Evolutionary conservation across 2,888 invertebrate genomes (phyloP).

Genomic region (Schizaphis graminum): DNA sequence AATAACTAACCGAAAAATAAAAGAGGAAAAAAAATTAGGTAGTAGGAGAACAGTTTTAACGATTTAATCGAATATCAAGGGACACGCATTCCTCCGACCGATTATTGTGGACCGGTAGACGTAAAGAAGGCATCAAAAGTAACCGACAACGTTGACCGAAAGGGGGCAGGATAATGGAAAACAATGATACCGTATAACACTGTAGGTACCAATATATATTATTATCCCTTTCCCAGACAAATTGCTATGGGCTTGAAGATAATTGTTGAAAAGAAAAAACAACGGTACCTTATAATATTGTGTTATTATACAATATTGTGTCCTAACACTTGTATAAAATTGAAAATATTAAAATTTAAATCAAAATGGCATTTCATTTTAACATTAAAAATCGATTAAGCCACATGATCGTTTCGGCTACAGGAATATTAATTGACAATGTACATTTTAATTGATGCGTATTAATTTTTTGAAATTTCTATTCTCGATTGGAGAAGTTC

Average conservation of each 20-base stretch:
- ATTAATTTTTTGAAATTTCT: neutral
- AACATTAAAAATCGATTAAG: neutral
- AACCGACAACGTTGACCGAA: slow-evolving; percentile 44
- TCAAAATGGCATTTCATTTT: neutral
- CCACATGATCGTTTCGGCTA: neutral
- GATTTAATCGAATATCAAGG: slow-evolving; percentile 62
- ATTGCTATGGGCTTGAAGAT: neutral
- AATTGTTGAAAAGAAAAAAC: slow-evolving; percentile 22
- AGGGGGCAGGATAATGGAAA: slow-evolving; percentile 46
- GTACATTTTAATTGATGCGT: neutral
- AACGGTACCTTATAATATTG: neutral
- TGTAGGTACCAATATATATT: slow-evolving; percentile 30
- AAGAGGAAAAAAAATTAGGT: slow-evolving; percentile 3
- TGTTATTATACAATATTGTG: neutral
- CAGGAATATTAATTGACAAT: neutral
- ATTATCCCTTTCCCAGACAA: slow-evolving; percentile 24
- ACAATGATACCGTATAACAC: slow-evolving; percentile 42
- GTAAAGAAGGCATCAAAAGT: slow-evolving; percentile 45
- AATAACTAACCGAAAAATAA: slow-evolving; percentile 2
- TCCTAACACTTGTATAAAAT: neutral
- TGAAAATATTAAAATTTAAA: neutral
- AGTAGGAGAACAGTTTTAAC: slow-evolving; percentile 51
- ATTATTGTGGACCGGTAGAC: slow-evolving; percentile 47
- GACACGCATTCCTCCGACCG: slow-evolving; percentile 62
- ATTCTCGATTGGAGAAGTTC: neutral